Percentiles rank a stretch among this genome's conserved stretches.
Evolutionary conservation across 2,797 vertebrate species (phyloP).

Genomic region (Eulemur rubriventer): DNA sequence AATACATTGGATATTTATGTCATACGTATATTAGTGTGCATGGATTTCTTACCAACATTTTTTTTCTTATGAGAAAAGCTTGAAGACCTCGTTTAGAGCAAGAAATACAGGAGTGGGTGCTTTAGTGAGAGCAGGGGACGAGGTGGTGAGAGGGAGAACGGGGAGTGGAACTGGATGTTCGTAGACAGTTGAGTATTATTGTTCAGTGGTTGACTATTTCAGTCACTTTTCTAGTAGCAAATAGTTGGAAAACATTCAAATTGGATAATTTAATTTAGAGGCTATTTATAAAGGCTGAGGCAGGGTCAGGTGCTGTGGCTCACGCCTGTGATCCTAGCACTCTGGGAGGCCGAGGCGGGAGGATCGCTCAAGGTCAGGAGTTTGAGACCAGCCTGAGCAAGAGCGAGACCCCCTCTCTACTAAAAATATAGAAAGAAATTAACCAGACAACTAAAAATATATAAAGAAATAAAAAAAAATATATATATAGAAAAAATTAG

Average conservation of each 20-base stretch:
- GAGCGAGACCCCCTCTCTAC: too few relatives aligned
- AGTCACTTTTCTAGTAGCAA: neutral
- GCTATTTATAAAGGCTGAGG: neutral
- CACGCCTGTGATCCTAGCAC: too few relatives aligned
- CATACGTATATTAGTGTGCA: neutral
- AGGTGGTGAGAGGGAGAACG: neutral
- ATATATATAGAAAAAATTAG: too few relatives aligned
- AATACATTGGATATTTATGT: neutral
- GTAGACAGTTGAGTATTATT: neutral
- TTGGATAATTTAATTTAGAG: neutral
- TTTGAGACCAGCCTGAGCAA: too few relatives aligned
- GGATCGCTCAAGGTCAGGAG: too few relatives aligned
- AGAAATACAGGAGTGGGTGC: neutral
- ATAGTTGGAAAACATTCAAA: neutral
- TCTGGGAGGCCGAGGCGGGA: too few relatives aligned
- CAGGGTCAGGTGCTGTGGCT: neutral
- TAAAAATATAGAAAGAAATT: too few relatives aligned
- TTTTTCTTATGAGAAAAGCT: constrained; percentile 2
- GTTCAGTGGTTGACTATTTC: neutral
- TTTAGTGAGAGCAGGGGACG: neutral
- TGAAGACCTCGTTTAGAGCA: neutral
- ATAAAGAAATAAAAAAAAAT: too few relatives aligned
- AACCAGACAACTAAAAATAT: too few relatives aligned
- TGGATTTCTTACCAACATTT: neutral
- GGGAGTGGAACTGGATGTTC: too few relatives aligned